Conservation (phyloP, 92 coral and sea anemone genomes). For the Scolanthus callimorphus region DNA sequence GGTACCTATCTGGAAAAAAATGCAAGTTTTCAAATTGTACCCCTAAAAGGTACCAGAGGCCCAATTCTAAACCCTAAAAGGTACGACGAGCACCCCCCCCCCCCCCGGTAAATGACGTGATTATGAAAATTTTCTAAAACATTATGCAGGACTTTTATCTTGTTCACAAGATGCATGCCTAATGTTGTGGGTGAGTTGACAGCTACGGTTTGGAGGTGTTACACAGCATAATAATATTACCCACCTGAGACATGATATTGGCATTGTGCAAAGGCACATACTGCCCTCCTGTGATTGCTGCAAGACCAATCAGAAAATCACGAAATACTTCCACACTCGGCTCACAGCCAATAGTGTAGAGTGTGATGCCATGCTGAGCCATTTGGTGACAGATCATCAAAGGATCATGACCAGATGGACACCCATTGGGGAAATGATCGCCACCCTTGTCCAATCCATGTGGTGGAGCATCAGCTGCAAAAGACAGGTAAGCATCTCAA, state of each 20-base stretch:
- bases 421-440: constrained; percentile 87
- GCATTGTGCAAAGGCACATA: constrained; percentile 80
- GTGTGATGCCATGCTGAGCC: constrained; percentile 78
- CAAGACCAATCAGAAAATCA: constrained; percentile 80
- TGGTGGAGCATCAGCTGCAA: constrained; percentile 93
- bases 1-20: too few species aligned
- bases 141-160: not conserved
- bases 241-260: constrained; percentile 68
- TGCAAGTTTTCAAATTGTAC: not conserved
- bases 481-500: too few species aligned
- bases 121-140: too few species aligned
- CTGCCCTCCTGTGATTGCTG: constrained; percentile 91
- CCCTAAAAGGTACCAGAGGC: not conserved
- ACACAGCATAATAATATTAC: not conserved
- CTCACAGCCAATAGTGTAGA: constrained; percentile 96
- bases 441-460: constrained; percentile 71
- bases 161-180: too few species aligned
- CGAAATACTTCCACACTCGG: constrained; percentile 56
- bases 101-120: too few species aligned
- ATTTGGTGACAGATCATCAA: constrained; percentile 51
- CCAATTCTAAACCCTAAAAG: not conserved
- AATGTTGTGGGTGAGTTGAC: too few species aligned
- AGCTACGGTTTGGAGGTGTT: not conserved
- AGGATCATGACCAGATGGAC: constrained; percentile 82
- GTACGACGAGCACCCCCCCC: not conserved